Evolutionary conservation across 2,888 invertebrate genomes (phyloP).

Genomic region (Ophion ellenae): DNA sequence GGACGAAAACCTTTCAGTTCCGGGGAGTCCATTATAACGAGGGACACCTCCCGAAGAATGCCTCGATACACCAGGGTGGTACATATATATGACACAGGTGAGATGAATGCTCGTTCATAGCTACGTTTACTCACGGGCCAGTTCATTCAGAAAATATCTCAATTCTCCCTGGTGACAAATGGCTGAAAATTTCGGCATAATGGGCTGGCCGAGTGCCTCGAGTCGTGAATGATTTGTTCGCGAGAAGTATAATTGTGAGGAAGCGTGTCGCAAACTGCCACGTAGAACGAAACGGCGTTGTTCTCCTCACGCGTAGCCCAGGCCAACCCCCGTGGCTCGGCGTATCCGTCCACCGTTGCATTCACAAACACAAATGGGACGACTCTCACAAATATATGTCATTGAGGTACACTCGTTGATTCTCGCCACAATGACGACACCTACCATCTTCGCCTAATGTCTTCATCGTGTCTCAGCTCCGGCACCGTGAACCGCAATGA

Average conservation of each 20-base stretch:
- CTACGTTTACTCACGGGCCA: constrained; percentile 61
- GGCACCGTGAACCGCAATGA: constrained; percentile 46
- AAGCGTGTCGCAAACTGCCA: constrained; percentile 34
- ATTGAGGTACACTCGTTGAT: constrained; percentile 21
- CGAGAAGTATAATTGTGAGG: constrained; percentile 28
- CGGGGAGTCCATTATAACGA: constrained; percentile 62
- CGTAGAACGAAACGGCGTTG: constrained; percentile 11
- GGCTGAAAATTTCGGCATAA: constrained; percentile 55
- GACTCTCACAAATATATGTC: constrained; percentile 2
- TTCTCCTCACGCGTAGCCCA: constrained; percentile 20
- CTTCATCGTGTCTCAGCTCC: constrained; percentile 4
- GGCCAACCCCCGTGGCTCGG: constrained; percentile 1
- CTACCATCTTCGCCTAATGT: constrained; percentile 14
- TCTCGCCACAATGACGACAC: constrained; percentile 48
- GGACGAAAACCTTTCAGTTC: constrained; percentile 48
- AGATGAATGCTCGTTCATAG: constrained; percentile 25
- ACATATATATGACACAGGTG: constrained; percentile 57
- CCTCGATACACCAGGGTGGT: constrained; percentile 11
- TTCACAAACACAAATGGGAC: constrained; percentile 21
- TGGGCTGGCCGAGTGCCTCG: constrained; percentile 11
- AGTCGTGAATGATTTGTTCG: constrained; percentile 6
- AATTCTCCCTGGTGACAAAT: constrained; percentile 70
- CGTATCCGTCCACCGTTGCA: neutral
- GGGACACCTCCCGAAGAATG: constrained; percentile 23
- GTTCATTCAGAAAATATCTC: constrained; percentile 71